A percentile compares a stretch with the other conserved stretches of the same genome.
Conservation (phyloP, 2,888 invertebrate genomes). For the Ganaspis brasiliensis region DNA sequence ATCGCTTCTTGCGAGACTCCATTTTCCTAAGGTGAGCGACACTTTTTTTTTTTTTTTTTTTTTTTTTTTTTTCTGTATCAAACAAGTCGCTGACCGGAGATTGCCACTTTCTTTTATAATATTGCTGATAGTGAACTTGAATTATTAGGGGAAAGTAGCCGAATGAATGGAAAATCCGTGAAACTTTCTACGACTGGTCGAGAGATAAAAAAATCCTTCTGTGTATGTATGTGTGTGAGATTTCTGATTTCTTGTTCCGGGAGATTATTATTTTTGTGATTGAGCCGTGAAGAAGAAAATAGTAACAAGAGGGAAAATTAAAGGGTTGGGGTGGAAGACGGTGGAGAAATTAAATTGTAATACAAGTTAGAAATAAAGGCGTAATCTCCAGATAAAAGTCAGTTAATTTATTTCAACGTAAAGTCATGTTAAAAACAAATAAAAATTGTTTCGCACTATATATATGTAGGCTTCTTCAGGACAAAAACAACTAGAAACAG, state of each 20-base stretch:
- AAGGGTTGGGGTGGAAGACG: too few species aligned
- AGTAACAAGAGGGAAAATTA: too few species aligned
- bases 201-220: slow-evolving; percentile 1
- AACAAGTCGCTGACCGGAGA: neutral
- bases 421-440: too few species aligned
- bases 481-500: too few species aligned
- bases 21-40: slow-evolving; percentile 36
- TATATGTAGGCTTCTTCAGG: too few species aligned
- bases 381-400: too few species aligned
- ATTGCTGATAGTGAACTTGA: slow-evolving; percentile 38
- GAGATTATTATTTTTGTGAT: neutral
- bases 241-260: neutral
- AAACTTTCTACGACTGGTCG: slow-evolving; percentile 13
- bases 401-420: too few species aligned
- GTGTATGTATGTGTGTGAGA: too few species aligned
- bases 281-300: too few species aligned
- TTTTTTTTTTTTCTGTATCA: neutral
- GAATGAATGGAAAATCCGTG: slow-evolving; percentile 16
- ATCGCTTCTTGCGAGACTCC: slow-evolving; percentile 26
- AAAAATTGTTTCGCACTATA: too few species aligned
- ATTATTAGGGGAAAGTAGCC: slow-evolving; percentile 27
- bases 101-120: slow-evolving; percentile 25
- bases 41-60: neutral
- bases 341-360: too few species aligned
- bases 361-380: too few species aligned